A percentile compares a stretch with the other conserved stretches of the same genome.
Evolutionary conservation across 2,888 invertebrate genomes (phyloP).

Genomic region (Eurytoma californica): DNA sequence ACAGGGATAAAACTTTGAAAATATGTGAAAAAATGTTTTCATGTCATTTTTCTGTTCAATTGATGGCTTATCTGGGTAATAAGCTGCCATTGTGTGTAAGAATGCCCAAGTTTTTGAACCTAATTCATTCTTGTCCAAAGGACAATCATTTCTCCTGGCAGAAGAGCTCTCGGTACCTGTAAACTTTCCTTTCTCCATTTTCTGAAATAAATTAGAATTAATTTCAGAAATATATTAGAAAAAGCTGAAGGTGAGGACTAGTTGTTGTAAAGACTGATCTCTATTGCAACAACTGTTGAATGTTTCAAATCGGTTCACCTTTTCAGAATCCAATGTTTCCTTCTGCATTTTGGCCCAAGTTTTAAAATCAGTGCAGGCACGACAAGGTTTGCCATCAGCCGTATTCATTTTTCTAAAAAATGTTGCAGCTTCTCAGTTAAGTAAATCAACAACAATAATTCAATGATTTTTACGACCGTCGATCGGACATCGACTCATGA

Average conservation of each 20-base stretch:
- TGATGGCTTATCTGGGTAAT: slow-evolving; percentile 91
- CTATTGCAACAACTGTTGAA: slow-evolving; percentile 17
- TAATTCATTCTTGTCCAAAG: slow-evolving; percentile 85
- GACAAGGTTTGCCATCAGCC: slow-evolving; percentile 77
- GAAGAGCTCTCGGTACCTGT: slow-evolving; percentile 21
- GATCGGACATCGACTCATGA: too few species aligned
- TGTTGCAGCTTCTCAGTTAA: not conserved
- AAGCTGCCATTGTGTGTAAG: slow-evolving; percentile 96
- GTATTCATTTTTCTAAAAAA: slow-evolving; percentile 44
- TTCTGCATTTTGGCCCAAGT: slow-evolving; percentile 83
- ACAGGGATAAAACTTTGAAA: slow-evolving; percentile 95
- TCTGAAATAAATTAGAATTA: slow-evolving; percentile 39
- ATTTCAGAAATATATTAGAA: not conserved
- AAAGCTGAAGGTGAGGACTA: slow-evolving; percentile 12
- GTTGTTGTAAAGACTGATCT: slow-evolving; percentile 1
- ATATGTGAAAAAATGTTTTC: slow-evolving; percentile 86
- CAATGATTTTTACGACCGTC: too few species aligned
- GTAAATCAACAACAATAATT: not conserved
- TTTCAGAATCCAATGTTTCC: slow-evolving; percentile 72
- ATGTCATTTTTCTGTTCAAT: slow-evolving; percentile 84
- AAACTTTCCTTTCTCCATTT: slow-evolving; percentile 28
- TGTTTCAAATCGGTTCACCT: slow-evolving; percentile 51
- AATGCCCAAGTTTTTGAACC: slow-evolving; percentile 93
- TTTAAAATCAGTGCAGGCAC: slow-evolving; percentile 84
- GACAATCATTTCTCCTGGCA: slow-evolving; percentile 79